Percentiles rank a stretch among this genome's conserved stretches.
These are phyloP conservation scores for Myiopsitta monachus DNA, from an alignment of 2,113 vertebrate genomes.

Conservation along the genomic window DNA sequence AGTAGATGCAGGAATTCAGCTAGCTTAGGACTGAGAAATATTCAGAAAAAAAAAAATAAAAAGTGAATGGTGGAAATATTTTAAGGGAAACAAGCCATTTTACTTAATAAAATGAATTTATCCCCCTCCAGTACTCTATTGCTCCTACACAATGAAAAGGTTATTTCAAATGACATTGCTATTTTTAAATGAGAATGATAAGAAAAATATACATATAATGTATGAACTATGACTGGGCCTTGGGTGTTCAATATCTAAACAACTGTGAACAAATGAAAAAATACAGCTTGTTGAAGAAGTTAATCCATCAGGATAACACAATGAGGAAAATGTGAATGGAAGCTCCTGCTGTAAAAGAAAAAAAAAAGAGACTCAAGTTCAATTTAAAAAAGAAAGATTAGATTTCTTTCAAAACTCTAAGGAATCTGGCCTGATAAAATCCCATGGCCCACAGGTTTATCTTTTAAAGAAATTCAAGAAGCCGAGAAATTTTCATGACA, in stretches of 20 bases:
- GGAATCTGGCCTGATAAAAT: neutral
- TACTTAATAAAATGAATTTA: neutral
- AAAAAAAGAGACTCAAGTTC: neutral
- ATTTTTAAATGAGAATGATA: neutral
- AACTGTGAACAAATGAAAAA: neutral
- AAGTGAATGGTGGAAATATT: neutral
- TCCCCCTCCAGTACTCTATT: neutral
- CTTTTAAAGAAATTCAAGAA: neutral
- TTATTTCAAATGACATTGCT: neutral
- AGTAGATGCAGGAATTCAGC: neutral
- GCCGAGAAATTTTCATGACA: neutral
- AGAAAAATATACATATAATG: neutral
- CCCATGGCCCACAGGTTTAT: neutral
- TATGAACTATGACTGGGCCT: neutral
- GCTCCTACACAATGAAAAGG: neutral
- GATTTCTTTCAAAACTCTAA: neutral
- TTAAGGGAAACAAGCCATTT: neutral
- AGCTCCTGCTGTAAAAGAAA: neutral
- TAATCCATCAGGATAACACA: rapidly evolving
- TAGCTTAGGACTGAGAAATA: neutral
- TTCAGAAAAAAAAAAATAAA: neutral
- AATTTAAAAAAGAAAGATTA: neutral
- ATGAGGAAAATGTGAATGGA: neutral
- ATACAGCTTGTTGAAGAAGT: neutral
- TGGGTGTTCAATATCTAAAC: neutral